These are phyloP conservation scores for Rhinogobius similis DNA, from an alignment of 2,113 vertebrate species.

Conservation along the genomic window DNA sequence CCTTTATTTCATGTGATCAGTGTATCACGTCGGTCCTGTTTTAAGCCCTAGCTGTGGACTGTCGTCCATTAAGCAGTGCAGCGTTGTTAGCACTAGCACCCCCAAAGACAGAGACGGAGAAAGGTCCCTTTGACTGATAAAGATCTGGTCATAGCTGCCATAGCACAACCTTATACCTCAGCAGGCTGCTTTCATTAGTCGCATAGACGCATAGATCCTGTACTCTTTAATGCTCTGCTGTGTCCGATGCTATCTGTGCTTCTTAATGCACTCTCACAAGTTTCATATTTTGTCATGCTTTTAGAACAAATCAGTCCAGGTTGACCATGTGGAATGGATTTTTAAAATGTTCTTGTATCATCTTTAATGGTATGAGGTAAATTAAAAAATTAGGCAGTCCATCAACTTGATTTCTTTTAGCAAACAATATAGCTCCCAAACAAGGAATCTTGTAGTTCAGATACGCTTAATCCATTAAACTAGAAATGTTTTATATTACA, in stretches of 20 bases:
- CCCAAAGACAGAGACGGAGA: conserved; percentile 39
- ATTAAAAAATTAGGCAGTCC: not conserved
- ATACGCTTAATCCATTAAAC: not conserved
- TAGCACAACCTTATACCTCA: conserved; percentile 44
- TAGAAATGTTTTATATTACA: not conserved
- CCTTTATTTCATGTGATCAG: too few relatives aligned
- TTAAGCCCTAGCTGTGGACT: conserved; percentile 40
- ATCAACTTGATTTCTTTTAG: not conserved
- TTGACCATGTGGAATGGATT: conserved; percentile 5
- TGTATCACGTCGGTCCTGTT: too few relatives aligned
- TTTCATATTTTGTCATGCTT: conserved; percentile 9
- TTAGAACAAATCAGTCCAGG: not conserved
- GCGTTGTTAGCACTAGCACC: conserved; percentile 36
- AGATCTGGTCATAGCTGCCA: conserved; percentile 47
- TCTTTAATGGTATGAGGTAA: not conserved
- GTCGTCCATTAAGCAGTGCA: conserved; percentile 34
- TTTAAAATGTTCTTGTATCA: not conserved
- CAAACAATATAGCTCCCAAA: not conserved
- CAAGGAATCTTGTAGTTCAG: not conserved
- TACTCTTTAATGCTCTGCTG: conserved; percentile 20
- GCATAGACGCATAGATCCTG: conserved; percentile 32
- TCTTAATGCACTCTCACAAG: conserved; percentile 7
- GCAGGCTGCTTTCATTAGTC: conserved; percentile 55
- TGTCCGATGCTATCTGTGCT: conserved; percentile 44
- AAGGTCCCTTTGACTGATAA: conserved; percentile 61